phyloP scores from a whole-genome alignment of 1,140 invertebrate species.

The Lysiphlebus fabarum region DNA sequence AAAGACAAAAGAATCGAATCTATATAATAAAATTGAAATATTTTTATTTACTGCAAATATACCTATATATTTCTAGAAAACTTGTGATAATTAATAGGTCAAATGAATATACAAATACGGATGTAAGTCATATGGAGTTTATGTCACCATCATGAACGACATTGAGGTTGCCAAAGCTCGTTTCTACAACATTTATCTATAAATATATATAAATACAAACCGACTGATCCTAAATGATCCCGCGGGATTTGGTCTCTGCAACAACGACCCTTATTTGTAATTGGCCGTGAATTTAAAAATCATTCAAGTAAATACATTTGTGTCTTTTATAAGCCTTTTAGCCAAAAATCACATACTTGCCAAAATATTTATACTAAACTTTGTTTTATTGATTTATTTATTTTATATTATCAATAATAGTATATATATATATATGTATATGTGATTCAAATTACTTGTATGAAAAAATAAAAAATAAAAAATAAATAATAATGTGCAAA shows the following conservation, averaged over 20 bases:
- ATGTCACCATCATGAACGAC: too few species aligned
- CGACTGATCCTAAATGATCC: conserved; percentile 33
- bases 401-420: too few species aligned
- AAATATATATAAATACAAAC: not conserved
- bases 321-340: too few species aligned
- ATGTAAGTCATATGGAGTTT: not conserved
- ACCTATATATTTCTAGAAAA: too few species aligned
- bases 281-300: conserved; percentile 28
- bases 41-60: too few species aligned
- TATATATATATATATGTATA: too few species aligned
- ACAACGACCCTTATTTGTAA: conserved; percentile 31
- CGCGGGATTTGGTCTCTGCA: conserved; percentile 22
- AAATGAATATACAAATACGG: conserved; percentile 11
- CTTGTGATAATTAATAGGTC: too few species aligned
- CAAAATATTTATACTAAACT: conserved; percentile 1
- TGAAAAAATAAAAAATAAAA: not conserved
- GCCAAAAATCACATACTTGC: conserved; percentile 11
- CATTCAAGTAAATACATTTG: conserved; percentile 18
- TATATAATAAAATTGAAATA: too few species aligned
- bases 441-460: too few species aligned
- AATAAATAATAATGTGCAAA: conserved; percentile 10
- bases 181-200: too few species aligned
- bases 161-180: too few species aligned
- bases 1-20: too few species aligned
- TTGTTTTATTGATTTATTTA: not conserved